Conservation (phyloP, 92 coral and sea anemone genomes). For the Heteractis magnifica region DNA sequence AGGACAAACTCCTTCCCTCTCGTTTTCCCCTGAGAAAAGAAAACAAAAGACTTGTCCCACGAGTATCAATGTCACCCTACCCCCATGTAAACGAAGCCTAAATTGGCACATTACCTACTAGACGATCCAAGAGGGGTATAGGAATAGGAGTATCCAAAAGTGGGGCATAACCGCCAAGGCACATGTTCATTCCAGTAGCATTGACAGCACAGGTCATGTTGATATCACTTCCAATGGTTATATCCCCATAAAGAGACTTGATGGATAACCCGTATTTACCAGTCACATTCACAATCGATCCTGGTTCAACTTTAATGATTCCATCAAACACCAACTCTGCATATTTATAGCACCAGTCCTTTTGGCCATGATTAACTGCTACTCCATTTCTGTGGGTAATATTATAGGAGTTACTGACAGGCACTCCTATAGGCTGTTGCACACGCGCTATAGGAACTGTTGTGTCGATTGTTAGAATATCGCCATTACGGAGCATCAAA, state of each 20-base stretch:
- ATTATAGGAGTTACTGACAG: too few relatives aligned
- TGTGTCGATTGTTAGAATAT: not conserved
- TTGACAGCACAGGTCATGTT: constrained; percentile 22
- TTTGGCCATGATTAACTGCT: not conserved
- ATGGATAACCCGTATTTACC: constrained; percentile 27
- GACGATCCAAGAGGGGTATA: too few relatives aligned
- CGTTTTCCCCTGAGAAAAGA: too few relatives aligned
- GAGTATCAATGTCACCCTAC: too few relatives aligned
- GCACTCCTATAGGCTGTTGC: too few relatives aligned
- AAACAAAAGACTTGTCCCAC: too few relatives aligned
- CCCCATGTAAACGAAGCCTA: too few relatives aligned
- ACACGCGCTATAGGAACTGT: not conserved
- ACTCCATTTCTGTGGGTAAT: not conserved
- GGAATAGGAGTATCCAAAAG: not conserved
- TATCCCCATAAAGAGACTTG: constrained; percentile 19
- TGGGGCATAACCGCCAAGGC: constrained; percentile 35
- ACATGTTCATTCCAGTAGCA: constrained; percentile 20
- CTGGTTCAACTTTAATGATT: not conserved
- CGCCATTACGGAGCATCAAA: not conserved
- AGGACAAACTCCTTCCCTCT: too few relatives aligned
- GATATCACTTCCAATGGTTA: constrained; percentile 8
- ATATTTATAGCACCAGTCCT: constrained; percentile 17
- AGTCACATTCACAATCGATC: constrained; percentile 9
- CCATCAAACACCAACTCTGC: constrained; percentile 14
- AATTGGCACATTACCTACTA: not conserved